Conservation (phyloP, 2,113 vertebrate genomes). For the Dermatemys mawii region DNA sequence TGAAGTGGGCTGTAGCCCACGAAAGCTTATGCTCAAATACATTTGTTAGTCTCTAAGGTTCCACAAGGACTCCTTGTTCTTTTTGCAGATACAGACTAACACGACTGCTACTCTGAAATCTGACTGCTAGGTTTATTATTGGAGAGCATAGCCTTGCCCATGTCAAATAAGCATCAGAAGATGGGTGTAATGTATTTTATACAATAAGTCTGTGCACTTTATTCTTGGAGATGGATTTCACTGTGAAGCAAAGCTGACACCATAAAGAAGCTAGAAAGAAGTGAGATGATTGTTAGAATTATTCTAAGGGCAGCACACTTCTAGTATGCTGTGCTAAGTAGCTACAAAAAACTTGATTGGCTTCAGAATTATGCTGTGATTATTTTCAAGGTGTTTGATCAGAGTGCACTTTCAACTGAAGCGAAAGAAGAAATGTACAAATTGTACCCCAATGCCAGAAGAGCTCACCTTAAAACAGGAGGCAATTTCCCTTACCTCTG, state of each 20-base stretch:
- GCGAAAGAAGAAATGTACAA: conserved; percentile 99
- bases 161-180: neutral
- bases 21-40: too few relatives aligned
- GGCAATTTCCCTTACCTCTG: conserved; percentile 98
- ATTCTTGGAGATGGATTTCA: neutral
- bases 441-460: conserved; percentile 92
- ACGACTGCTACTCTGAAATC: too few relatives aligned
- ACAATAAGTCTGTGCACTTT: neutral
- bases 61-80: too few relatives aligned
- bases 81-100: too few relatives aligned
- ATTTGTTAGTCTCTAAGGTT: too few relatives aligned
- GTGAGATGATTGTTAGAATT: neutral
- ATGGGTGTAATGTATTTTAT: neutral
- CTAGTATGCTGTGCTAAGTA: neutral
- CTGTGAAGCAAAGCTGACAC: neutral
- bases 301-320: neutral
- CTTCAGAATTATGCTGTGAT: neutral
- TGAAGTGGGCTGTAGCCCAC: too few relatives aligned
- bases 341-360: neutral
- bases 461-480: conserved; percentile 98
- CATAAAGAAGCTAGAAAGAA: neutral
- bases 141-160: too few relatives aligned
- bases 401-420: conserved; percentile 94
- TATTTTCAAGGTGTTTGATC: conserved; percentile 91
- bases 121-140: neutral